Percentiles rank a stretch among this genome's conserved stretches.
Evolutionary conservation across 2,888 invertebrate genomes (phyloP).

Genomic region (Ypsolopha scabrella): DNA sequence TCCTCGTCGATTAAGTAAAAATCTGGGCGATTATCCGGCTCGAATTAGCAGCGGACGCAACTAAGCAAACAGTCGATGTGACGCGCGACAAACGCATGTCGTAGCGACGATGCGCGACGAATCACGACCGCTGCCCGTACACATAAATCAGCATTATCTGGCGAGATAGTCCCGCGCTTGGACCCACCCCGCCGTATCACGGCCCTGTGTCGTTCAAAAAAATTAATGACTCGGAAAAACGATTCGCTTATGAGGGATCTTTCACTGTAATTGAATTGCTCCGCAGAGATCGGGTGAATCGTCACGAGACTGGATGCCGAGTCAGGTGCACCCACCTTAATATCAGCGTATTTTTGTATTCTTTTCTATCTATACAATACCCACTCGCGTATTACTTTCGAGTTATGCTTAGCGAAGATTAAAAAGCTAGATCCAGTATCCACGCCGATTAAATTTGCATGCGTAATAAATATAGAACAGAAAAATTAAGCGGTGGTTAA

Average conservation of each 20-base stretch:
- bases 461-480: constrained; percentile 23
- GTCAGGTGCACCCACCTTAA: constrained; percentile 26
- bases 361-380: no score
- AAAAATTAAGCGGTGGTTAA: constrained; percentile 35
- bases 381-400: not conserved
- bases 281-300: constrained; percentile 57
- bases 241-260: constrained; percentile 72
- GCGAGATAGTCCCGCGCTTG: constrained; percentile 61
- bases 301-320: constrained; percentile 38
- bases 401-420: not conserved
- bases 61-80: constrained; percentile 43
- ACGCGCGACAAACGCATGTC: constrained; percentile 38
- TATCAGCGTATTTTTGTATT: constrained; percentile 7
- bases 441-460: constrained; percentile 15
- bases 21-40: constrained; percentile 67
- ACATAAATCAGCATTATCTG: constrained; percentile 71
- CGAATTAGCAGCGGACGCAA: constrained; percentile 49
- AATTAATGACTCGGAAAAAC: constrained; percentile 71
- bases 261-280: constrained; percentile 69
- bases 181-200: constrained; percentile 62
- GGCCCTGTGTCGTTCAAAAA: constrained; percentile 68
- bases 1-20: constrained; percentile 67
- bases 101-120: constrained; percentile 53
- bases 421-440: not conserved
- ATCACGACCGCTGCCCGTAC: constrained; percentile 61